Base-by-base conservation (phyloP, 2,797 vertebrate species). In the Oreonectes daqikongensis region DNA sequence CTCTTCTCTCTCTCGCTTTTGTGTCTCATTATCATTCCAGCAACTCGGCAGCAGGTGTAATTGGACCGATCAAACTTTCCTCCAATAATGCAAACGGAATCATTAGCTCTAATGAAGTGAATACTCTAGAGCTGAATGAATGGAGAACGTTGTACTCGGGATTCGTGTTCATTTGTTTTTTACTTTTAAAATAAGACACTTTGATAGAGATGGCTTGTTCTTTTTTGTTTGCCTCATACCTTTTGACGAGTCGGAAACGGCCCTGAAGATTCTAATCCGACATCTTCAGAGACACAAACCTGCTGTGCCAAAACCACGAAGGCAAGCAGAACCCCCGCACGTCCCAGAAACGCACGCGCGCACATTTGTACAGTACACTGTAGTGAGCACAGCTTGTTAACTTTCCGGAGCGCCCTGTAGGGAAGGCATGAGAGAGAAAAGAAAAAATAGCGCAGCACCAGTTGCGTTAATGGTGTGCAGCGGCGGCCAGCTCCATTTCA, bases 351-450 rank as follows among this genome's bases (percentile, higher is more conserved):
- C 5, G 14, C 18, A 38, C 64, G 14, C 18, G 24, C 64, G 32
- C 85, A 81, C 22, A 53, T 12, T 5, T 24, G 20, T 53, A 12
- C 86, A 87, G 85, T 86, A 82, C 89, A 82, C 87, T 85, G 84
- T 89, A 90, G 84, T 90, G 86, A 88, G 86, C 76, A 85, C 86
- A 90, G 89, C 90, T 91, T 91, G 89, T 92, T 90, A 92, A 84
- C 84, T 59, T 86, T 87, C 87, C 75, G 85, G 84, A 87, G 85
- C 82, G n/a, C 28, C 79, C 24, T 59, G 55, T 28, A 8, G 55
- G 18, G 55, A 59, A 20, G 18, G 52, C 11, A 17, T 11, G 52
- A 17, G 15, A 59, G 7, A 30, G 26, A 30, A 30, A 55, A 55
- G 53, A 15, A 55, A 20, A 11, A 55, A 55, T 1, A 55, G 22